These are phyloP conservation scores for Poecilia latipinna DNA, from an alignment of 2,113 vertebrate genomes.

Conservation along the genomic window DNA sequence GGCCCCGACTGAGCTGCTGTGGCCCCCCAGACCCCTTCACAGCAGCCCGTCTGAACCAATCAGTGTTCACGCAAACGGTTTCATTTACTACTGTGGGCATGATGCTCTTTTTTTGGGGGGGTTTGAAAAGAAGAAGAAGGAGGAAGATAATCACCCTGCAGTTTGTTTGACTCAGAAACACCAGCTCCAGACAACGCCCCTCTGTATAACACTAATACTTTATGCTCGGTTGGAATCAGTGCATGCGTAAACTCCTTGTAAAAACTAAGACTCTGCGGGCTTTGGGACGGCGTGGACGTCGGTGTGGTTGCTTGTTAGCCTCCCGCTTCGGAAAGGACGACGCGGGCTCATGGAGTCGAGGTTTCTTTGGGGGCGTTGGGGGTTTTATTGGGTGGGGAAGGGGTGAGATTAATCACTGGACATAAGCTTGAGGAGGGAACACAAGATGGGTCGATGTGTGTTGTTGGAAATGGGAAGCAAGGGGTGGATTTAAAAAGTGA, in stretches of 20 bases:
- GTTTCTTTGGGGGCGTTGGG: not conserved
- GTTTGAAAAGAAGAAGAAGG: slow-evolving; percentile 13
- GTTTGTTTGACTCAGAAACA: slow-evolving; percentile 75
- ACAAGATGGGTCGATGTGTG: slow-evolving; percentile 51
- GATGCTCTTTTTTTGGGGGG: slow-evolving; percentile 22
- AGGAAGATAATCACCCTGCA: slow-evolving; percentile 59
- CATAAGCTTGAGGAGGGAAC: slow-evolving; percentile 56
- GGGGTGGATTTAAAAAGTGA: slow-evolving; percentile 71
- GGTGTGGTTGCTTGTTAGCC: slow-evolving; percentile 42
- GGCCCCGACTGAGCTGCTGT: slow-evolving; percentile 67
- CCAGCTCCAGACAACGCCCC: slow-evolving; percentile 76
- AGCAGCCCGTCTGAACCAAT: slow-evolving; percentile 45
- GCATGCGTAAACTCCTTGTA: slow-evolving; percentile 79
- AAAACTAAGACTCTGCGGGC: slow-evolving; percentile 60
- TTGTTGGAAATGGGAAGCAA: slow-evolving; percentile 62
- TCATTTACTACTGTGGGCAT: slow-evolving; percentile 30
- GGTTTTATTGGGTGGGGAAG: not conserved
- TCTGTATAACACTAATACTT: slow-evolving; percentile 73
- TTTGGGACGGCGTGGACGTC: slow-evolving; percentile 44
- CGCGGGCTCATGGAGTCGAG: slow-evolving; percentile 34
- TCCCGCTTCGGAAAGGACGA: slow-evolving; percentile 21
- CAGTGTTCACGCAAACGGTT: slow-evolving; percentile 47
- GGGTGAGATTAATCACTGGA: slow-evolving; percentile 53
- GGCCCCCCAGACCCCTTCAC: not conserved
- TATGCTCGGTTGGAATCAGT: slow-evolving; percentile 78